Evolutionary conservation across 2,888 invertebrate species (phyloP), one percentile per base, ranked within the genome.

Genomic region (Hypsopygia costalis): DNA sequence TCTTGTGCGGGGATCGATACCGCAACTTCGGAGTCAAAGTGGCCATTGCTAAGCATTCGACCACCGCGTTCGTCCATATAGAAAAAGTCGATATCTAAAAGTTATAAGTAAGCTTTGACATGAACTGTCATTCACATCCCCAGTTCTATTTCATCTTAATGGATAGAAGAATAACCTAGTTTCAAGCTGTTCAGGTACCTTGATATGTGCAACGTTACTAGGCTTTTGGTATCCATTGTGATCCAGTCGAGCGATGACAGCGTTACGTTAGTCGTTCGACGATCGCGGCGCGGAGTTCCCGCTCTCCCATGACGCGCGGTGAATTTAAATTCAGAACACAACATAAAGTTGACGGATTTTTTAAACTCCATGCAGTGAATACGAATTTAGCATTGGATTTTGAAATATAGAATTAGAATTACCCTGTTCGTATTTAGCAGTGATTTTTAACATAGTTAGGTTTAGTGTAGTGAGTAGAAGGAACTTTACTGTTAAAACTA

Each of bases 181-280:
- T 40, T 29, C 35, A 4, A 3, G 16, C 39, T 39, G 37, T 36
- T 46, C 42, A 16, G 22, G 11, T 40, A 47, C 22, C 42, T 53
- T 46, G 54, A 39, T 30, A 47, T 54, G 50, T 47, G 43, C 55
- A 55, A 54, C 49, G 44, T 55, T n/a, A 53, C 55, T 52, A 54
- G 49, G 57, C 58, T 52, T 53, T 59, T 46, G 44, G 51, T 50
- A 43, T 20, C 52, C 54, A 63, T 62, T 58, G 62, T 59, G 33
- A 46, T 42, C 43, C 38, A 38, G 35, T 47, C 48, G 27, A 16
- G 36, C 38, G 41, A 43, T 49, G 52, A 41, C 50, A 51, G 44
- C 58, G 69, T 62, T 69, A 76, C 58, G 69, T 62, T 69, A 76
- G 75, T 76, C 76, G 76, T 68, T 58, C 64, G 62, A 52, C 60